These are phyloP conservation scores for Pungitius pungitius DNA, from an alignment of 2,113 vertebrate genomes.

Conservation along the genomic window DNA sequence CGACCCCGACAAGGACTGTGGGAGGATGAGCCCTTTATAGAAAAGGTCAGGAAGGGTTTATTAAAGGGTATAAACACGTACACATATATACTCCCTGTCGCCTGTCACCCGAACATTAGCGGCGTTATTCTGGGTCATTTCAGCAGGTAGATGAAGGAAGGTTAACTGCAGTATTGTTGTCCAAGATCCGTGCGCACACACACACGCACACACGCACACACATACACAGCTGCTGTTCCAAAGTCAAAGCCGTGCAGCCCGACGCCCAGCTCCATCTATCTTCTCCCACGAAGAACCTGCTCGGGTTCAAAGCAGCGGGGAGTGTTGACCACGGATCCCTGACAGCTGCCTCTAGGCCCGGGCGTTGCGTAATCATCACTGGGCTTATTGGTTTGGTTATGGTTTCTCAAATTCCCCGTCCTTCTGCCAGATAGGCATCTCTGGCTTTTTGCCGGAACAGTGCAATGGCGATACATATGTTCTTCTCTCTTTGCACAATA, in stretches of 20 bases:
- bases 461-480: slow-evolving; percentile 32
- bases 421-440: slow-evolving; percentile 50
- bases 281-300: slow-evolving; percentile 34
- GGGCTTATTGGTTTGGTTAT: slow-evolving; percentile 66
- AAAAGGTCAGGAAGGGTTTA: slow-evolving; percentile 49
- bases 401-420: slow-evolving; percentile 59
- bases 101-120: slow-evolving; percentile 58
- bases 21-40: slow-evolving; percentile 42
- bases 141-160: slow-evolving; percentile 33
- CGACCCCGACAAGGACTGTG: slow-evolving; percentile 32
- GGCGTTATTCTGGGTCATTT: slow-evolving; percentile 30
- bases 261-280: slow-evolving; percentile 37
- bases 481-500: slow-evolving; percentile 38
- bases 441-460: slow-evolving; percentile 33
- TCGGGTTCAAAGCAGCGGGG: slow-evolving; percentile 62
- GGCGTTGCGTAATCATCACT: slow-evolving; percentile 61
- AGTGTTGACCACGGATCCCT: slow-evolving; percentile 33
- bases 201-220: slow-evolving; percentile 21
- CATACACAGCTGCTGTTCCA: slow-evolving; percentile 39
- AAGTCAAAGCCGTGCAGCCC: slow-evolving; percentile 16
- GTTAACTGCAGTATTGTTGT: slow-evolving; percentile 35
- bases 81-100: slow-evolving; percentile 23
- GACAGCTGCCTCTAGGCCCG: slow-evolving; percentile 62
- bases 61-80: slow-evolving; percentile 35
- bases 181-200: slow-evolving; percentile 4